Percentiles rank a stretch among this genome's conserved stretches.
Conservation (phyloP, 2,888 invertebrate genomes). For the Prosapia bicincta region DNA sequence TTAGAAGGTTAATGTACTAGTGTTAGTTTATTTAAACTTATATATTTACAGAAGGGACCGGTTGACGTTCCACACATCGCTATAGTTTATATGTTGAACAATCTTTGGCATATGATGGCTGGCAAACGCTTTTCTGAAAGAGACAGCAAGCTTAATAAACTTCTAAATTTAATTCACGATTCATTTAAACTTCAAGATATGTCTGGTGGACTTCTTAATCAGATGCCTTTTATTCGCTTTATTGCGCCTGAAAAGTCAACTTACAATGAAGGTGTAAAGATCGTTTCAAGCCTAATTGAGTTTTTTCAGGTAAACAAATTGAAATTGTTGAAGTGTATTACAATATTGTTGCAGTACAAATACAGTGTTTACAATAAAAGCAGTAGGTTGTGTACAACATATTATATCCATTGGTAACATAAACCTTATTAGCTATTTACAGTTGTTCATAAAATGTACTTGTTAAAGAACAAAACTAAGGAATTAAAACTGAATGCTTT, state of each 20-base stretch:
- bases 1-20: no score
- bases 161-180: constrained; percentile 58
- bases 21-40: no score
- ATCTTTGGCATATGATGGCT: constrained; percentile 66
- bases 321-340: no score
- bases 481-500: no score
- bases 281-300: constrained; percentile 4
- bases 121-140: constrained; percentile 50
- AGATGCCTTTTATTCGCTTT: constrained; percentile 63
- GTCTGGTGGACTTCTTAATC: constrained; percentile 65
- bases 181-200: constrained; percentile 61
- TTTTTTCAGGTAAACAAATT: constrained; percentile 33
- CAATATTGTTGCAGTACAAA: no score
- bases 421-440: no score
- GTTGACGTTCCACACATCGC: constrained; percentile 54
- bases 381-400: no score
- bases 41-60: constrained; percentile 39
- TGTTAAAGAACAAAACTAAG: no score
- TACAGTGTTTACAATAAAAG: no score
- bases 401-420: no score
- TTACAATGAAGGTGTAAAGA: constrained; percentile 47
- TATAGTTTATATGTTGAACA: constrained; percentile 62
- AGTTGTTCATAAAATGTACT: no score
- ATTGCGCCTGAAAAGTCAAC: constrained; percentile 61
- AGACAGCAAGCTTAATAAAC: constrained; percentile 53